These are phyloP conservation scores for Myripristis jacobus DNA, from an alignment of 2,797 vertebrate genomes.

Conservation along the genomic window DNA sequence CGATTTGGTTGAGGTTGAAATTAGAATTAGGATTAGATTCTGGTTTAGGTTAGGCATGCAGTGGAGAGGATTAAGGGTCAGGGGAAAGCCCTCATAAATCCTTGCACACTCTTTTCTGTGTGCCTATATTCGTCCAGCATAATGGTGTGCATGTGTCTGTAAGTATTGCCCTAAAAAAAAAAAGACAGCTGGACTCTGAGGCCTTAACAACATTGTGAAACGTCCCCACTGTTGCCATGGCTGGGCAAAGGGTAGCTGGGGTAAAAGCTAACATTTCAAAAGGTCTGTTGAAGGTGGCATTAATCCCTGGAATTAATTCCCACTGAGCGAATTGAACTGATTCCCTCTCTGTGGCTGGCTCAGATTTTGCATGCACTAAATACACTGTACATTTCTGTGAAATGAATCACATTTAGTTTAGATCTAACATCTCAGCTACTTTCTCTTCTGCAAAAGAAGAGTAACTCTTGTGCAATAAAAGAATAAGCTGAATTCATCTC, in stretches of 20 bases:
- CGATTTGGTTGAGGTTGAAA: too few relatives aligned
- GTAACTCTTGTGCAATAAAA: not conserved
- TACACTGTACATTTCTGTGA: not conserved
- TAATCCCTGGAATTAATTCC: slow-evolving; percentile 55
- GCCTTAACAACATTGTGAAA: not conserved
- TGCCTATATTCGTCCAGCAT: not conserved
- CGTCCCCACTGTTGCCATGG: slow-evolving; percentile 40
- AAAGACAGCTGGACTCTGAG: not conserved
- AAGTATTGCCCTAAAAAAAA: not conserved
- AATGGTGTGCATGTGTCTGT: not conserved
- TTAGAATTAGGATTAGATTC: too few relatives aligned
- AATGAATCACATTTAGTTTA: not conserved
- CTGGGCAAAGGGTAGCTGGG: not conserved
- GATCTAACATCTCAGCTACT: not conserved
- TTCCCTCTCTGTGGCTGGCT: slow-evolving; percentile 20
- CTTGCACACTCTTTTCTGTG: too few relatives aligned
- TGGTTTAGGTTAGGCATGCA: too few relatives aligned
- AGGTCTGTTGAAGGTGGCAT: slow-evolving; percentile 46
- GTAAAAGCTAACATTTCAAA: slow-evolving; percentile 49
- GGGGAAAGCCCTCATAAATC: not conserved
- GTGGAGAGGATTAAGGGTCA: not conserved
- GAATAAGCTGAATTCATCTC: too few relatives aligned
- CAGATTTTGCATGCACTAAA: slow-evolving; percentile 21
- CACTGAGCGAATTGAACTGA: slow-evolving; percentile 29
- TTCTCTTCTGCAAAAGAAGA: too few relatives aligned